Conservation (phyloP, 2,113 vertebrate genomes). For the Hepsetus odoe region DNA sequence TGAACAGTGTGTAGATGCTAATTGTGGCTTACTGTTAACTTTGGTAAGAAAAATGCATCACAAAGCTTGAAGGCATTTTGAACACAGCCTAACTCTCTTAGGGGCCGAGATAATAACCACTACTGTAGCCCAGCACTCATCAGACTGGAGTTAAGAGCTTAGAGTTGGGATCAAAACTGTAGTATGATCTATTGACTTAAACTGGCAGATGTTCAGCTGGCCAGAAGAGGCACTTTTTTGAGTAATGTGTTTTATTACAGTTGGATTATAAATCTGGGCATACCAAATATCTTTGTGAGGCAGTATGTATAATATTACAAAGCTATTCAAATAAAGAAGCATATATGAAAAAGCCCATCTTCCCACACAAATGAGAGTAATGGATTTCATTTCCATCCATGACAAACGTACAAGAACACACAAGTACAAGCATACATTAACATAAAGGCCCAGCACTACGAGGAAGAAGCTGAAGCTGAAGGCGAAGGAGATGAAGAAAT, state of each 20-base stretch:
- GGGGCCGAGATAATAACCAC: too few relatives aligned
- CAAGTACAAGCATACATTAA: not conserved
- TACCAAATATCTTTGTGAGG: not conserved
- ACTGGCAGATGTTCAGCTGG: too few relatives aligned
- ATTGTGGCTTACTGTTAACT: too few relatives aligned
- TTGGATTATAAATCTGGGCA: not conserved
- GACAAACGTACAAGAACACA: constrained; percentile 9
- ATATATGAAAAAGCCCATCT: not conserved
- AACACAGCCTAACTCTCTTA: too few relatives aligned
- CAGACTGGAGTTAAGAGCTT: too few relatives aligned
- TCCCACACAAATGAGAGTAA: not conserved
- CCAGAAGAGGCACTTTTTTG: too few relatives aligned
- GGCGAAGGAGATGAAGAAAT: constrained; percentile 61
- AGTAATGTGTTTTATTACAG: not conserved
- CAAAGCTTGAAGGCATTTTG: too few relatives aligned
- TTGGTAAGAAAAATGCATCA: too few relatives aligned
- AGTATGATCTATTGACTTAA: too few relatives aligned
- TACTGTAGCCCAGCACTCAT: too few relatives aligned
- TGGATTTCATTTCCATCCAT: constrained; percentile 5
- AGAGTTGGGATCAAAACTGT: too few relatives aligned
- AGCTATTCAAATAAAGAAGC: not conserved
- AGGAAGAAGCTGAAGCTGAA: constrained; percentile 9
- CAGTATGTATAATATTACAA: not conserved
- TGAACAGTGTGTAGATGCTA: too few relatives aligned
- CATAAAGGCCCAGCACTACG: not conserved